A percentile compares a stretch with the other conserved stretches of the same genome.
Conservation (phyloP, 2,888 invertebrate genomes). For the Latrodectus elegans region DNA sequence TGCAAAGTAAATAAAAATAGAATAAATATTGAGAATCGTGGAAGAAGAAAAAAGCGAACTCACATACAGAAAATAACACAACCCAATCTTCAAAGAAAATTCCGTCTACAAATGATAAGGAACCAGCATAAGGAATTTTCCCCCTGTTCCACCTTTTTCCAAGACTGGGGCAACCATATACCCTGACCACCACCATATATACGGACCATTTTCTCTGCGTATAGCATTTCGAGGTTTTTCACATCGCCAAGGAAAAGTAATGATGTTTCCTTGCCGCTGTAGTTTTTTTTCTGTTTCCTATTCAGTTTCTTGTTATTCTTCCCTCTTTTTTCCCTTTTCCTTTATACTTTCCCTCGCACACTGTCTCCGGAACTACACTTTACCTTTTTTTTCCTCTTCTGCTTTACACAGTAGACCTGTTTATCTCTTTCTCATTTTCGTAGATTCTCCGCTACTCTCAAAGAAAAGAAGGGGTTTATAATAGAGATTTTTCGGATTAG, state of each 20-base stretch:
- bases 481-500: conserved; percentile 64
- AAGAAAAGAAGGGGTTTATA: conserved; percentile 43
- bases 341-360: not conserved
- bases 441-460: not conserved
- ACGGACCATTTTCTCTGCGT: conserved; percentile 51
- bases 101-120: conserved; percentile 46
- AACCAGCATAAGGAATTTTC: conserved; percentile 15
- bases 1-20: conserved; percentile 2
- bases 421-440: conserved; percentile 56
- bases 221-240: conserved; percentile 49
- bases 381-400: conserved; percentile 3
- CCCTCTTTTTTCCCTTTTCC: not conserved
- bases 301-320: not conserved
- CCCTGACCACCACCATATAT: conserved; percentile 40
- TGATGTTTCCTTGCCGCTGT: conserved; percentile 32
- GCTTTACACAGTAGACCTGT: not conserved
- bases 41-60: conserved; percentile 5
- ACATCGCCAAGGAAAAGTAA: conserved; percentile 40
- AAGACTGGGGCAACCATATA: conserved; percentile 39
- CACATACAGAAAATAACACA: conserved; percentile 2
- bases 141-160: conserved; percentile 28
- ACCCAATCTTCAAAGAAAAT: conserved; percentile 59
- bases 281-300: conserved; percentile 16
- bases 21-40: conserved; percentile 11
- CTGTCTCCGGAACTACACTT: conserved; percentile 22